These are phyloP conservation scores for Macrosteles quadrilineatus DNA, from an alignment of 1,140 invertebrate species.

Conservation along the genomic window DNA sequence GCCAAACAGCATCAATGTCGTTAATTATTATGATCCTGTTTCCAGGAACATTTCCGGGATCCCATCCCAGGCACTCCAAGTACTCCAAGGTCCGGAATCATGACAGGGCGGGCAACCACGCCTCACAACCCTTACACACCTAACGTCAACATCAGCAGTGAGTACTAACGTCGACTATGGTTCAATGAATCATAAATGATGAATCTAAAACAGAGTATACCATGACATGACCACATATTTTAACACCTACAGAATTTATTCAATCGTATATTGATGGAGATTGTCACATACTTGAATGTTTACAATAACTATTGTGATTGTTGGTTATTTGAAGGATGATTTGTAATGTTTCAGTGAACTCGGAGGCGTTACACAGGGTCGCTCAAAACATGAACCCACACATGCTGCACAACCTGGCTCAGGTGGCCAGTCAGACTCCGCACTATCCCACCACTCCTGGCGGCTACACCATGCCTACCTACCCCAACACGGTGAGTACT, in stretches of 20 bases:
- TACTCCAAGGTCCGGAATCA: conserved; percentile 60
- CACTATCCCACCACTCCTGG: conserved; percentile 66
- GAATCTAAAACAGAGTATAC: no score
- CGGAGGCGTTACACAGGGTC: conserved; percentile 71
- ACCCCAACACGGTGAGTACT: conserved; percentile 58
- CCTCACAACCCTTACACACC: conserved; percentile 65
- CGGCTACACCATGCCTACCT: conserved; percentile 52
- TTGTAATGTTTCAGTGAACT: conserved; percentile 55
- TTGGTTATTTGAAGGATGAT: no score
- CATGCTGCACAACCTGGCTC: conserved; percentile 69
- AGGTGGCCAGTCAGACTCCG: conserved; percentile 68
- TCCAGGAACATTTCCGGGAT: conserved; percentile 93
- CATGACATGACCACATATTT: no score
- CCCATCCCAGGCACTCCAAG: conserved; percentile 79
- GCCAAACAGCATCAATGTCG: no score
- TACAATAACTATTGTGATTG: no score
- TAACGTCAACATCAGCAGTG: conserved; percentile 54
- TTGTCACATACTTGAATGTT: no score
- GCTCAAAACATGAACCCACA: conserved; percentile 71
- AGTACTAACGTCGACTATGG: no score
- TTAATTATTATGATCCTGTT: no score
- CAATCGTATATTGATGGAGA: no score
- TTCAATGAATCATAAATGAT: no score
- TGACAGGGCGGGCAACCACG: conserved; percentile 61
- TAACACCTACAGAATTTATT: no score